A percentile compares a stretch with the other conserved stretches of the same genome.
Evolutionary conservation across 2,888 invertebrate species (phyloP).

Genomic region (Eupsilia transversa): DNA sequence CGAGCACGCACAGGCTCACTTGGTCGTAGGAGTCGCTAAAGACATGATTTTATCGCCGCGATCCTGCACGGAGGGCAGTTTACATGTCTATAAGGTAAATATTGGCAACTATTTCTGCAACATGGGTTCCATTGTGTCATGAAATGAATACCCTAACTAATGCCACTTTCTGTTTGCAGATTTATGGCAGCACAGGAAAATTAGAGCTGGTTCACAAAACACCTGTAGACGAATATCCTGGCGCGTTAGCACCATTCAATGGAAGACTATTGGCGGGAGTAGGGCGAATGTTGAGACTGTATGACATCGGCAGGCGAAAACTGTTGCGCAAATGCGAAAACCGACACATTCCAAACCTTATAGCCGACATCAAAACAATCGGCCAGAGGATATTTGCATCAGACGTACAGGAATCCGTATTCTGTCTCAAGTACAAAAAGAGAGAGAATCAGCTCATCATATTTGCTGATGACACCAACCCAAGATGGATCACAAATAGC

Average conservation of each 20-base stretch:
- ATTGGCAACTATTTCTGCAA: not conserved
- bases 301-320: constrained; percentile 98
- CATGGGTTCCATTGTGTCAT: not conserved
- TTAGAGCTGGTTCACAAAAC: constrained; percentile 98
- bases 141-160: not conserved
- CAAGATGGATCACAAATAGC: constrained; percentile 97
- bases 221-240: constrained; percentile 97
- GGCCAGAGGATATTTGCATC: constrained; percentile 98
- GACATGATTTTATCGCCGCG: constrained; percentile 97
- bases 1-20: constrained; percentile 86
- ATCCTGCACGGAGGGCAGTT: constrained; percentile 94
- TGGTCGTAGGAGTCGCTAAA: constrained; percentile 97
- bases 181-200: constrained; percentile 94
- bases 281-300: constrained; percentile 97
- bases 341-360: constrained; percentile 98
- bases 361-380: constrained; percentile 97
- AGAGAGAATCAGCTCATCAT: constrained; percentile 99
- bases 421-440: constrained; percentile 98
- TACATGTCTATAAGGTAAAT: constrained; percentile 95
- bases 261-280: constrained; percentile 98
- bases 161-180: constrained; percentile 73
- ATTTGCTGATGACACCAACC: constrained; percentile 99
- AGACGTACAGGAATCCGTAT: constrained; percentile 99
- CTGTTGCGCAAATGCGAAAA: constrained; percentile 99
- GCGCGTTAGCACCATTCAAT: constrained; percentile 97